Base-by-base conservation (phyloP, 2,888 invertebrate species). In the Harpagoxenus sublaevis region DNA sequence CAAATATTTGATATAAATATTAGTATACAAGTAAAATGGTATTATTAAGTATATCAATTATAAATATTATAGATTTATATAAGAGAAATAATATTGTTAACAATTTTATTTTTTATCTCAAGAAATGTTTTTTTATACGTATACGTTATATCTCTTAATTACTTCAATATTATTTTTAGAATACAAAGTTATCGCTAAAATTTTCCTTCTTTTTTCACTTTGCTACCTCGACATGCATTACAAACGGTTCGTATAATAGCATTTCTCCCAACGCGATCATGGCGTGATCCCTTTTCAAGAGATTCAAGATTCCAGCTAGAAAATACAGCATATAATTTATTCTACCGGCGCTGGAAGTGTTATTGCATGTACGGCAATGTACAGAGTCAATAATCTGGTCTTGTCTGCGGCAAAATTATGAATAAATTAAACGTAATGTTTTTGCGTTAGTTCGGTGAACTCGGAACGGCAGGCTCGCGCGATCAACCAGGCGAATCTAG, bases 401-500 rank as follows among this genome's bases (percentile, higher is more conserved):
- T 79, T 57, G 31, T 55, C 55, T 15, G 42, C n/a, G 3, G 45
- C 8, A 55, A 73, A 73, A 79, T 79, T 57, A 71, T 79, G 73
- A 79, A 79, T 73, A 79, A 79, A 79, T 79, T 71, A 79, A 79
- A 79, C 60, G 23, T 39, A 35, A 48, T 6, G 48, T 71, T 60
- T 79, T 57, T 45, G 31, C 79, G 18, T 18, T 45, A 23, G 71
- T 12, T 79, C 73, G 57, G 57, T 31, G 23, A 71, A 42, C 42
- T 65, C 48, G 31, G 18, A 42, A 53, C 18, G 39, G 31, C n/a
- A 55, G 2, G 39, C 12, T 53, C 23, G 53, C 73, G 18, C 35
- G 48, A 79, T 79, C 73, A 79, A 71, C 4, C 73, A 35, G n/a
- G 45, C 23, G 57, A 18, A 79, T 79, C 79, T 79, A 60, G 57